Conservation (phyloP, 2,888 invertebrate genomes). For the Lepetodrilus schrolli region DNA sequence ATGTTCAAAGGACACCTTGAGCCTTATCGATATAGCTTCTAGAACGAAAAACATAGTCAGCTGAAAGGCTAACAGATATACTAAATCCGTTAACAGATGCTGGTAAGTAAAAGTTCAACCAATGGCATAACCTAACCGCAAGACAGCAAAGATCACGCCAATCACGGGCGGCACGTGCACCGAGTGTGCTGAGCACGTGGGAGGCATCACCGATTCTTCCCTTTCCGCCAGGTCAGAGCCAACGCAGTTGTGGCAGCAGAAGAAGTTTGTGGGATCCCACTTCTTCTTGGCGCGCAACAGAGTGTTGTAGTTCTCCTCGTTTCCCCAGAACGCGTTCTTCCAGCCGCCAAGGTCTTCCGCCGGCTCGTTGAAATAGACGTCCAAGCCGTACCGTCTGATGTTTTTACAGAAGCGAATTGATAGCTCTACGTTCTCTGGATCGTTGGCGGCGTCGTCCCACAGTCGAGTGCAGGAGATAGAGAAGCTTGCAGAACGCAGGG, state of each 20-base stretch:
- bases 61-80: no score
- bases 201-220: no score
- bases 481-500: conserved; percentile 36
- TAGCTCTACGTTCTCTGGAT: background rate
- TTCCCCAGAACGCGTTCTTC: conserved; percentile 57
- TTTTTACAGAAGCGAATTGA: background rate
- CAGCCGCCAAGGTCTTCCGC: conserved; percentile 50
- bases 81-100: no score
- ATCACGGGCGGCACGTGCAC: no score
- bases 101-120: no score
- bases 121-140: no score
- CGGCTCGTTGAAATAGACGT: conserved; percentile 55
- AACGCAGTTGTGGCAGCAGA: conserved; percentile 59
- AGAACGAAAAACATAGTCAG: no score
- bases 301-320: conserved; percentile 45
- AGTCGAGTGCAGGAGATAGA: conserved; percentile 39
- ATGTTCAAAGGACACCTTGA: no score
- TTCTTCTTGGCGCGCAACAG: conserved; percentile 50
- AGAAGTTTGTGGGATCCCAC: conserved; percentile 54
- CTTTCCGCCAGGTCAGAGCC: conserved; percentile 51
- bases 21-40: no score
- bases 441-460: conserved; percentile 28
- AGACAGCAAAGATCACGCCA: no score
- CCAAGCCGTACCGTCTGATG: conserved; percentile 41
- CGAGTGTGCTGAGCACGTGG: no score